Conservation (phyloP, 2,888 invertebrate genomes). For the Choristoneura rosaceana region DNA sequence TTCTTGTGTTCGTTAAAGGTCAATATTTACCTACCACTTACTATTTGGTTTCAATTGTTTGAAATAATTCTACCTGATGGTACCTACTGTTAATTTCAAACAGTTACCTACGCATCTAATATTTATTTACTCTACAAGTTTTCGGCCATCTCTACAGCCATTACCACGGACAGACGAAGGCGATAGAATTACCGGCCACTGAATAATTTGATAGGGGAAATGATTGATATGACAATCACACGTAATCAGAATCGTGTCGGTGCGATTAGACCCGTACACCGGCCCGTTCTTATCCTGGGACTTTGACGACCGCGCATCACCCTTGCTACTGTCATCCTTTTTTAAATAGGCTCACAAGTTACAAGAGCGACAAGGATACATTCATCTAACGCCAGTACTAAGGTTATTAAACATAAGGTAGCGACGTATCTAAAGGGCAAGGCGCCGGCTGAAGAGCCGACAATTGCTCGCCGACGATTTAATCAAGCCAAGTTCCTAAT, state of each 20-base stretch:
- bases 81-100: background rate
- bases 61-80: background rate
- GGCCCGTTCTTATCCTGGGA: conserved; percentile 6
- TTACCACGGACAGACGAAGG: conserved; percentile 66
- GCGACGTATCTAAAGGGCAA: conserved; percentile 48
- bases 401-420: conserved; percentile 15
- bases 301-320: conserved; percentile 14
- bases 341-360: background rate
- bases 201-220: conserved; percentile 84
- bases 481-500: conserved; percentile 79
- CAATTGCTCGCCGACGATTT: conserved; percentile 78
- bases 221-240: conserved; percentile 84
- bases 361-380: conserved; percentile 13
- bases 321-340: conserved; percentile 15
- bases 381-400: background rate
- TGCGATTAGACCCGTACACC: conserved; percentile 69
- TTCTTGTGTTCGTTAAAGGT: no score
- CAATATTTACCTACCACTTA: no score
- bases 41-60: no score
- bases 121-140: conserved; percentile 37
- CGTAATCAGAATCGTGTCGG: conserved; percentile 82
- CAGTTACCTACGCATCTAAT: conserved; percentile 31
- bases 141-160: conserved; percentile 63
- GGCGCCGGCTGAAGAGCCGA: conserved; percentile 66
- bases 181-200: conserved; percentile 82